A percentile compares a stretch with the other conserved stretches of the same genome.
Evolutionary conservation across 1,140 invertebrate genomes (phyloP).

Genomic region (Mamestra configurata): DNA sequence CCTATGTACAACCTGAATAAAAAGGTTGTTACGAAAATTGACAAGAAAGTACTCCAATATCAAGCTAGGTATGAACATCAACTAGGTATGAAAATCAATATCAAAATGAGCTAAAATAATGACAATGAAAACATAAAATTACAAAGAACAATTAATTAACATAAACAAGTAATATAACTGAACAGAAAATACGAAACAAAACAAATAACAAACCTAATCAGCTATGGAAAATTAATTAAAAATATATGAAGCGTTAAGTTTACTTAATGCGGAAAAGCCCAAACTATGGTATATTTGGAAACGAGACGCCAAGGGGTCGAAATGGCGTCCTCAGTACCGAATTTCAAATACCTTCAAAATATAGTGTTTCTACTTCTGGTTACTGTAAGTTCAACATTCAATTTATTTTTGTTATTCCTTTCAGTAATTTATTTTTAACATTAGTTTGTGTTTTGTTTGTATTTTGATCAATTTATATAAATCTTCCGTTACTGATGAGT

Average conservation of each 20-base stretch:
- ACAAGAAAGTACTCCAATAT: too few relatives aligned
- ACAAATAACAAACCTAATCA: conserved; percentile 6
- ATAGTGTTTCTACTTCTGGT: conserved; percentile 8
- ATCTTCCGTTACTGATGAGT: too few relatives aligned
- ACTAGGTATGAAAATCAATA: too few relatives aligned
- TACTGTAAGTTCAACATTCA: not conserved
- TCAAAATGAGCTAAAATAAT: too few relatives aligned
- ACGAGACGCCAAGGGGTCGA: conserved; percentile 23
- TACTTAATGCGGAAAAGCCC: conserved; percentile 38
- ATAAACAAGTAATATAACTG: not conserved
- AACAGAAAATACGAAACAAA: conserved; percentile 15
- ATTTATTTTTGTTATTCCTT: not conserved
- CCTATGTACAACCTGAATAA: too few relatives aligned
- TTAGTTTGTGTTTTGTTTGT: not conserved
- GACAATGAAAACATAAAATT: not conserved
- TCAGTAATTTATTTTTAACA: not conserved
- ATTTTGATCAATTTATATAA: too few relatives aligned
- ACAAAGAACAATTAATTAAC: not conserved
- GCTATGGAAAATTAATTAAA: conserved; percentile 43
- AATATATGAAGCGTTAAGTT: conserved; percentile 44
- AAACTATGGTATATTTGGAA: conserved; percentile 26
- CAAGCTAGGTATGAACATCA: too few relatives aligned
- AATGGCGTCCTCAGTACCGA: conserved; percentile 30
- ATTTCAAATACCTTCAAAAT: conserved; percentile 12
- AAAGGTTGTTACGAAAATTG: too few relatives aligned